Conservation (phyloP, 1,140 invertebrate genomes). For the Dreissena rostriformis region DNA sequence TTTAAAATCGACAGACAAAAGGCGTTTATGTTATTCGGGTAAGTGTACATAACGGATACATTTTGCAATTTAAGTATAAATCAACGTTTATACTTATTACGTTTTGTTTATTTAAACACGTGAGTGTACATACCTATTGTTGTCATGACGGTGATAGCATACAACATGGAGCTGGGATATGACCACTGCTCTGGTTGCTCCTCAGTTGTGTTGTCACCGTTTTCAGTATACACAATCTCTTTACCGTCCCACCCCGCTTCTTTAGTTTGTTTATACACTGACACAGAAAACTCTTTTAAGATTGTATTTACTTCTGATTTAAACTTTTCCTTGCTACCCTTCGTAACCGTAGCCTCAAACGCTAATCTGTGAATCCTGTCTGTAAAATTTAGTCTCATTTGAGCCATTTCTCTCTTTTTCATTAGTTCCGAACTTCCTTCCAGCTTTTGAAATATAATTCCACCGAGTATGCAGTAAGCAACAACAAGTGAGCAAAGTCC, state of each 20-base stretch:
- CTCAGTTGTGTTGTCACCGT: constrained; percentile 32
- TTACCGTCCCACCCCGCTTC: constrained; percentile 69
- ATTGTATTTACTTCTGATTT: constrained; percentile 55
- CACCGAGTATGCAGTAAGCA: constrained; percentile 96
- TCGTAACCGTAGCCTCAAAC: constrained; percentile 30
- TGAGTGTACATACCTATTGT: constrained; percentile 92
- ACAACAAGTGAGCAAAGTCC: constrained; percentile 98
- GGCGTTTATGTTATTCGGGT: too few relatives aligned
- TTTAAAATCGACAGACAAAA: too few relatives aligned
- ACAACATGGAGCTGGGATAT: constrained; percentile 91
- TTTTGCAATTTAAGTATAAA: too few relatives aligned
- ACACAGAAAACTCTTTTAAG: constrained; percentile 64
- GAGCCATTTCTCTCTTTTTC: constrained; percentile 54
- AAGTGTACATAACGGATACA: too few relatives aligned
- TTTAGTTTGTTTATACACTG: constrained; percentile 67
- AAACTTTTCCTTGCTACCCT: constrained; percentile 32
- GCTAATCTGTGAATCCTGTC: constrained; percentile 53
- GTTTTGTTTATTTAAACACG: background rate
- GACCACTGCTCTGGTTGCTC: constrained; percentile 85
- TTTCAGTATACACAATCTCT: constrained; percentile 19
- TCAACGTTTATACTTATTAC: background rate
- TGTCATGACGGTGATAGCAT: constrained; percentile 97
- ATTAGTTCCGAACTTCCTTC: constrained; percentile 82
- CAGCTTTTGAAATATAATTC: constrained; percentile 93
- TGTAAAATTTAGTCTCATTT: constrained; percentile 34